Conservation (phyloP, 2,113 vertebrate species). For the Eidolon helvum region DNA sequence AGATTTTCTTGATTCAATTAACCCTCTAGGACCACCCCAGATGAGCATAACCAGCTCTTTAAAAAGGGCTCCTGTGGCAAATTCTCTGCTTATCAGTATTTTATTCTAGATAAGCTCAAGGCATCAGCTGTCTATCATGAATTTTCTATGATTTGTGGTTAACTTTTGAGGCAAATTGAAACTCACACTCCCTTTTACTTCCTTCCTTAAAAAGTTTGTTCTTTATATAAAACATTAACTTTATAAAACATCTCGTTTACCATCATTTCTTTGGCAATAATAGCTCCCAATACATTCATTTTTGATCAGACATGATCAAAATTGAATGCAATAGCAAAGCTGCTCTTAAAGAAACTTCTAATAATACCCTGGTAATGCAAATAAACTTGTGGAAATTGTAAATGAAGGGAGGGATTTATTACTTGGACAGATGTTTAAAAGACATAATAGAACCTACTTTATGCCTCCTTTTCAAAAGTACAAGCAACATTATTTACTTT, state of each 20-base stretch:
- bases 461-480: conserved; percentile 1
- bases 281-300: background rate
- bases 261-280: background rate
- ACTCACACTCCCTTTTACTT: background rate
- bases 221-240: background rate
- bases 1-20: conserved; percentile 25
- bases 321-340: background rate
- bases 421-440: background rate
- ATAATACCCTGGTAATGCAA: background rate
- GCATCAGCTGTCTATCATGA: background rate
- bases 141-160: background rate
- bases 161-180: background rate
- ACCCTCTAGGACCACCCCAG: background rate
- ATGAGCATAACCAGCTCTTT: background rate
- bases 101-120: background rate
- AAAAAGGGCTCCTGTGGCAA: background rate
- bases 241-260: background rate
- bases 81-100: background rate
- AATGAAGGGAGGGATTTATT: background rate
- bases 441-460: background rate
- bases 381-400: background rate
- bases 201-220: background rate
- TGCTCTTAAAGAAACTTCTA: background rate
- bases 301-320: background rate
- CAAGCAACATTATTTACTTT: background rate